Evolutionary conservation across 2,797 vertebrate species (phyloP), one percentile per base, ranked within the genome.

Genomic region (Danio jaintianensis): DNA sequence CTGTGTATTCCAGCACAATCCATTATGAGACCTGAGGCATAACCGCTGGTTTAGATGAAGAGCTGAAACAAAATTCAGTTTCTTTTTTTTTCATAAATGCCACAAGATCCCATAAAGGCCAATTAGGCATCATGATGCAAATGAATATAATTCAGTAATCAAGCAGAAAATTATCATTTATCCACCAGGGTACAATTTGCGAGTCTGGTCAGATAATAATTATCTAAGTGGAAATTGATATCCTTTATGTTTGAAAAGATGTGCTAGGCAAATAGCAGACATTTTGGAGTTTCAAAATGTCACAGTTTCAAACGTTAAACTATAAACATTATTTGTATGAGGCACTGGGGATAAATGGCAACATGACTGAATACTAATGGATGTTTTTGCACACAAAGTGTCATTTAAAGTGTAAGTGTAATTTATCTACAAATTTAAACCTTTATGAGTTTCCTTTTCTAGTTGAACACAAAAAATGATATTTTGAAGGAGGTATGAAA

Each of bases 141-240:
- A 40, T 16, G 40, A 45, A 59, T 58, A 47, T 43, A 53, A 12
- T 64, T 76, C 13, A 43, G 22, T 76, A 42, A 45, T 52, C 18
- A 29, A 53, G 18, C 12, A 43, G 3, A 50, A 64, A 29, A 76
- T 16, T 64, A 55, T 29, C 5, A 55, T 52, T 22, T 13, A 36
- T 42, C 50, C 48, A 63, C 45, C 50, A 45, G 47, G 36, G n/a
- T 42, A 42, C 22, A 63, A 63, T 64, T 75, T 38, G 45, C 20
- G 29, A 20, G 58, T 52, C 59, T 52, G 11, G 16, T 63, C 29
- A 75, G 58, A 75, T 75, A 62, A 40, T 40, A 75, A 63, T 52
- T 52, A 42, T 63, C 16, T 63, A 40, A 75, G 12, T 75, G 47
- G 50, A 75, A 40, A 63, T 8, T 2, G 20, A 20, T 63, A 12